Percentiles rank a stretch among this genome's conserved stretches.
These are phyloP conservation scores for Erpobdella octoculata DNA, from an alignment of 2,888 invertebrate genomes.

Conservation along the genomic window DNA sequence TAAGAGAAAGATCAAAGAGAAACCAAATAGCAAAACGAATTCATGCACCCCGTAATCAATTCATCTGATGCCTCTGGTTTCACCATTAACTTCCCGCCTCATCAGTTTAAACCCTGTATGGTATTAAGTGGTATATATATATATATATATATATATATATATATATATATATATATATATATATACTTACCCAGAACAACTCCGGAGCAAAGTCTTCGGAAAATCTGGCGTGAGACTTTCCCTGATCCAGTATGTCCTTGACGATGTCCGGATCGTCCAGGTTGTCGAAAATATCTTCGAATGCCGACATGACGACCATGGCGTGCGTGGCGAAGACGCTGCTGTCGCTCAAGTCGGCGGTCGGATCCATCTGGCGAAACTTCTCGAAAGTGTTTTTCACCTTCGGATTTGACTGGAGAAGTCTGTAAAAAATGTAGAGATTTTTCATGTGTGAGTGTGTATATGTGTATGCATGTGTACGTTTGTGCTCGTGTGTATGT, in stretches of 20 bases:
- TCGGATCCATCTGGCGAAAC: conserved; percentile 28
- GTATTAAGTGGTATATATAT: no score
- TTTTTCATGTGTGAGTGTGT: no score
- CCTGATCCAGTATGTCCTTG: conserved; percentile 30
- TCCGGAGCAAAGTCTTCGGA: conserved; percentile 30
- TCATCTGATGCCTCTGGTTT: no score
- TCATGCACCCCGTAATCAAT: no score
- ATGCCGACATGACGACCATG: conserved; percentile 32
- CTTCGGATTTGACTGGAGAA: conserved; percentile 26
- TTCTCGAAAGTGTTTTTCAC: conserved; percentile 32
- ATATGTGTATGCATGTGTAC: no score
- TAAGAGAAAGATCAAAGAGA: no score
- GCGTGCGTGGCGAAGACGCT: conserved; percentile 31
- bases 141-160: not conserved
- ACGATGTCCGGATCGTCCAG: conserved; percentile 29
- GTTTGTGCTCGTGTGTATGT: no score
- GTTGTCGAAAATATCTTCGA: conserved; percentile 34
- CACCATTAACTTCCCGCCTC: no score
- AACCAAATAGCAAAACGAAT: no score
- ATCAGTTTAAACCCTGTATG: no score
- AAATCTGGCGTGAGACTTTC: conserved; percentile 32
- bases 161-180: not conserved
- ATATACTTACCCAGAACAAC: conserved; percentile 30
- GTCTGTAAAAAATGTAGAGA: conserved; percentile 25
- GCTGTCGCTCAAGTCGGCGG: conserved; percentile 23